Evolutionary conservation across 2,888 invertebrate species (phyloP), one percentile per base, ranked within the genome.

Genomic region (Eutolmus rufibarbis): DNA sequence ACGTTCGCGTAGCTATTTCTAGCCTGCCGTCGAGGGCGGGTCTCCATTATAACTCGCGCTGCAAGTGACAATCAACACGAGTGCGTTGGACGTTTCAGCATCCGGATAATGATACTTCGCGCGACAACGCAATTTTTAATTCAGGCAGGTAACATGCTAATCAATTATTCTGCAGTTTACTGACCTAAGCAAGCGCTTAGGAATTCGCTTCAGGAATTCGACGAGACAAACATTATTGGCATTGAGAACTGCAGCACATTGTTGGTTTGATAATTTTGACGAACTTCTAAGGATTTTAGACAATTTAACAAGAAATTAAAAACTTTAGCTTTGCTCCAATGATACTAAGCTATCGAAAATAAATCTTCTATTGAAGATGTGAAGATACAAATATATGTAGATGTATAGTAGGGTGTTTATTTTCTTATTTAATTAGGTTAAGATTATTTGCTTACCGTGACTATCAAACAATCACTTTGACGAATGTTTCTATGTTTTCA

Each of bases 71-170:
- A 66, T 66, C 28, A 66, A 66, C 66, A 66, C 66, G 66, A 66
- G 82, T 82, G 57, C 82, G 82, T 82, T 82, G 82, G 57, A 82
- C 57, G 56, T 66, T 37, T 57, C 82, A 82, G 66, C 56, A 82
- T 57, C 66, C 57, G 37, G 57, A 66, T 82, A 31, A 57, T 82
- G 37, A 37, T 34, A 82, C 9, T 57, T n/a, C 56, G 37, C 57
- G 37, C 66, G 82, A 82, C 56, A 82, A 57, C 57, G 37, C 37
- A 57, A 57, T 82, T 82, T 82, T 82, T 82, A 57, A 57, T 82
- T 82, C 51, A 34, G 56, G 57, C 57, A 57, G 82, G 82, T 57
- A 82, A 57, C 82, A 82, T 66, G 82, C 16, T 82, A 82, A 82
- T 66, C 82, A 66, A 57, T 82, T 82, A 82, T 82, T 57, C 34